These are phyloP conservation scores for Trachelus tabidus DNA, from an alignment of 2,888 invertebrate genomes.

Conservation along the genomic window DNA sequence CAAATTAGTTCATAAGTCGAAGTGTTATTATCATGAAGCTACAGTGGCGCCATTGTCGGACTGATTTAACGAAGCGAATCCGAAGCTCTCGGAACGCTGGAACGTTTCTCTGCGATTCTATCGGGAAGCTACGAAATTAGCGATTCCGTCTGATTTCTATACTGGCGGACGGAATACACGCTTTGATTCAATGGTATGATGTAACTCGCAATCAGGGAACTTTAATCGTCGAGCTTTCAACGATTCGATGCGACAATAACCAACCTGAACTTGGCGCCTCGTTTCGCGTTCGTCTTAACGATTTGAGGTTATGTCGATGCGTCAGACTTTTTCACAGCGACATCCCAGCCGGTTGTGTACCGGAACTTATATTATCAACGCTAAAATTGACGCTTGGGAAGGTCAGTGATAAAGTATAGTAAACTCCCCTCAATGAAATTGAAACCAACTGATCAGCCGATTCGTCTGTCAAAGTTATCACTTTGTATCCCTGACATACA, in stretches of 20 bases:
- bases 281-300: neutral
- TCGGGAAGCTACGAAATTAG: constrained; percentile 12
- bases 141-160: constrained; percentile 18
- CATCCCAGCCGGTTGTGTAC: neutral
- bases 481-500: neutral
- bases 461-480: neutral
- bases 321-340: neutral
- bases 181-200: constrained; percentile 5
- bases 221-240: neutral
- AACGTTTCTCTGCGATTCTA: neutral
- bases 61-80: constrained; percentile 23
- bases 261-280: neutral
- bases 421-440: neutral
- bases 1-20: constrained; percentile 55
- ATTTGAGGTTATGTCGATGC: neutral
- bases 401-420: neutral
- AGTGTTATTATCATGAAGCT: constrained; percentile 39
- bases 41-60: constrained; percentile 35
- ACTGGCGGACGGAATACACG: constrained; percentile 9
- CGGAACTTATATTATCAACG: neutral
- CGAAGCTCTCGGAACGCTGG: neutral
- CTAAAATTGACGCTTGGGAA: neutral
- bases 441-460: neutral
- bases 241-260: neutral
- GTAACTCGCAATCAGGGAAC: neutral